Evolutionary conservation across 2,797 vertebrate species (phyloP).

Genomic region (Alca torda): DNA sequence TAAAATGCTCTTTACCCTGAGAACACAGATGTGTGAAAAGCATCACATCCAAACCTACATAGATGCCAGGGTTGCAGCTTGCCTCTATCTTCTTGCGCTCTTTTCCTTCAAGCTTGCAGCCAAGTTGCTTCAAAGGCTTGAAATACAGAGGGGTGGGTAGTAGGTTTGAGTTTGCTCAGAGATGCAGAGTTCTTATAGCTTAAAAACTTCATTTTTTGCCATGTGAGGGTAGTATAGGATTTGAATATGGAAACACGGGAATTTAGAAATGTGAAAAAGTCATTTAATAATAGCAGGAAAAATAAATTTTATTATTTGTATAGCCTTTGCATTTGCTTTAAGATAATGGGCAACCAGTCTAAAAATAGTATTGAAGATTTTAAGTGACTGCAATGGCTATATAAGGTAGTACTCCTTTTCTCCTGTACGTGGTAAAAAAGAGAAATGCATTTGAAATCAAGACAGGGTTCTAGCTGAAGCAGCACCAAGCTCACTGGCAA

Average conservation of each 20-base stretch:
- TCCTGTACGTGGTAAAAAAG: neutral
- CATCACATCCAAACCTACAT: neutral
- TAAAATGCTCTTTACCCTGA: neutral
- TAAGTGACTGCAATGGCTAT: neutral
- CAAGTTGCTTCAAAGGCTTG: neutral
- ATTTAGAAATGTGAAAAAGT: neutral
- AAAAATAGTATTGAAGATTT: neutral
- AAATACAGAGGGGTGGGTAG: neutral
- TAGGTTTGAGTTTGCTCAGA: neutral
- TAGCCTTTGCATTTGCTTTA: neutral
- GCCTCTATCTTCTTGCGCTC: neutral
- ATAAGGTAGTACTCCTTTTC: neutral
- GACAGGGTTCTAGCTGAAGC: neutral
- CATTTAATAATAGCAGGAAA: neutral
- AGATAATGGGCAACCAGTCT: neutral
- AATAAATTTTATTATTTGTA: neutral
- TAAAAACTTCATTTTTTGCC: neutral
- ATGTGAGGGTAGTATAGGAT: neutral
- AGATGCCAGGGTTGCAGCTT: neutral
- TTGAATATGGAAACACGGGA: neutral
- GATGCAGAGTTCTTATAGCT: neutral
- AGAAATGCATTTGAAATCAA: neutral
- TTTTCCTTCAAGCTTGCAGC: neutral
- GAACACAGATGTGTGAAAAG: neutral
- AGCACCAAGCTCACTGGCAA: neutral